phyloP scores from a whole-genome alignment of 2,888 invertebrate genomes.

The Tromatobia lineatoria region DNA sequence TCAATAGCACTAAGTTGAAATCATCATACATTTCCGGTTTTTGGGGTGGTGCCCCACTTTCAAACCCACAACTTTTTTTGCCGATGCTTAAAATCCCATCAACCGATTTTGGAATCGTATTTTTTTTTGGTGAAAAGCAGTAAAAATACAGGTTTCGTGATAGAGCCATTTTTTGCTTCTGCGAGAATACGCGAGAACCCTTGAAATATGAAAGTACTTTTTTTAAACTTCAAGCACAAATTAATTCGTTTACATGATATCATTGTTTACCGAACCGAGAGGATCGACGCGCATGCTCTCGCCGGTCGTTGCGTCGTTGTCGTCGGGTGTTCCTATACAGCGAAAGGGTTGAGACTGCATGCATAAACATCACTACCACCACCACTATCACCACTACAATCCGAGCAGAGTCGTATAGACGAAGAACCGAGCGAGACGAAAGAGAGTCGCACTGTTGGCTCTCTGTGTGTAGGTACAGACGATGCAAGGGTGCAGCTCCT shows the following conservation, averaged over 20 bases:
- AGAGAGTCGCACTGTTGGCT: constrained; percentile 34
- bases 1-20: no score
- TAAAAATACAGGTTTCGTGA: no score
- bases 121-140: no score
- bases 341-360: constrained; percentile 18
- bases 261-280: constrained; percentile 24
- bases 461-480: neutral
- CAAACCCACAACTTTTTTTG: no score
- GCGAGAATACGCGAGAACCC: neutral
- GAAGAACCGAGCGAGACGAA: constrained; percentile 38
- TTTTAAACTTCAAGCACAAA: neutral
- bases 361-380: constrained; percentile 14
- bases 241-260: constrained; percentile 4
- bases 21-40: no score
- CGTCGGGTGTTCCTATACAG: constrained; percentile 46
- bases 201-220: neutral
- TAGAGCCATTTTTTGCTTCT: no score
- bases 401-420: neutral
- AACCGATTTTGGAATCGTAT: no score
- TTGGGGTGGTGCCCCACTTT: no score
- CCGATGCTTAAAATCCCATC: no score
- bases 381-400: neutral
- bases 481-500: constrained; percentile 42
- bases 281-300: constrained; percentile 74
- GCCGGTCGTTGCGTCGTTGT: constrained; percentile 35